Evolutionary conservation across 1,140 invertebrate species (phyloP), one percentile per base, ranked within the genome.

Genomic region (Papilio machaon): DNA sequence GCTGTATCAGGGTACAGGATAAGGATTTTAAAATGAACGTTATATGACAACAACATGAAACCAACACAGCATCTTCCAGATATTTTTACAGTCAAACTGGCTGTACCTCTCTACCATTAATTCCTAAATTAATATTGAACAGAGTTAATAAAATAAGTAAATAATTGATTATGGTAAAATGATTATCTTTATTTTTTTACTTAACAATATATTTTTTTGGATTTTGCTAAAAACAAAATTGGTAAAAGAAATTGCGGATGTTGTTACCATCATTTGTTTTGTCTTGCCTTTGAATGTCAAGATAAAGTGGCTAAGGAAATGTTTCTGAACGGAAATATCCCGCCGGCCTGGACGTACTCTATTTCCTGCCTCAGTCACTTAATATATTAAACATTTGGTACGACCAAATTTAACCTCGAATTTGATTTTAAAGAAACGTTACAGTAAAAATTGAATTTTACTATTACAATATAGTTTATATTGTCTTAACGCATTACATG

Each of bases 291-390:
- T 70, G 64, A 70, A 70, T 70, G 64, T 70, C 64, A 70, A 70
- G 64, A 70, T 70, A 70, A 70, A 70, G 23, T 35, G 64, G 23
- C 13, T 35, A 70, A 70, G 64, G 64, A 70, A 70, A 70, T 70
- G 64, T 70, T 70, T 30, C 15, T 67, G 64, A 38, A 70, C 64
- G 64, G 64, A 70, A 70, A 70, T 38, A 70, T 70, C 64, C 64
- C 64, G 64, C 64, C 64, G 30, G 5, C 64, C 64, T 70, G 30
- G 64, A 70, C 64, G 10, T 13, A 35, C 64, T 70, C 64, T 70
- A 70, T 70, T 70, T 70, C 64, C 64, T 35, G 64, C 11, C 64
- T 70, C 13, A 38, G 64, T 70, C 64, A 70, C 64, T 70, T 70
- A 70, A 70, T 5, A 9, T 35, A 64, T 30, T 64, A 30, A 64